phyloP scores from a whole-genome alignment of 2,888 invertebrate genomes.

The Rhabditoides inermis region DNA sequence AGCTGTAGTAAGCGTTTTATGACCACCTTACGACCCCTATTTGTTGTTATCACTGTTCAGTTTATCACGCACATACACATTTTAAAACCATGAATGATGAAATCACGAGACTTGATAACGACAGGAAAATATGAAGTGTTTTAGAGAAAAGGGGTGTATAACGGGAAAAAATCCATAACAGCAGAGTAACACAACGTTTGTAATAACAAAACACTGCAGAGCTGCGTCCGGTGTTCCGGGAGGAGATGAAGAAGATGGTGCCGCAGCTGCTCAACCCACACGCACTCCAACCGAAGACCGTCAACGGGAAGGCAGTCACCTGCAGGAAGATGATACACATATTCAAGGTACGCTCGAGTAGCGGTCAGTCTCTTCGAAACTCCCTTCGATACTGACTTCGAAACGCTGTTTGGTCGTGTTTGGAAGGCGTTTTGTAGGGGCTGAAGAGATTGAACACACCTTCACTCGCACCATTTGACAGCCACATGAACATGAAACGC shows the following conservation, averaged over 20 bases:
- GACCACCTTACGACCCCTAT: too few relatives aligned
- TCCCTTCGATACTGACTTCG: neutral
- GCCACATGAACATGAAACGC: too few relatives aligned
- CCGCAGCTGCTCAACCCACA: constrained; percentile 36
- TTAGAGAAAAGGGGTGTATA: neutral
- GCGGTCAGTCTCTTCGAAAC: neutral
- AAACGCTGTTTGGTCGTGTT: too few relatives aligned
- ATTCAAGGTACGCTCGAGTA: constrained; percentile 22
- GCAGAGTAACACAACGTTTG: neutral
- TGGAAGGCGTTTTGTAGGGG: neutral
- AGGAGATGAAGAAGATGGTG: constrained; percentile 46
- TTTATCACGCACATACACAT: too few relatives aligned
- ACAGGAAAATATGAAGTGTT: neutral
- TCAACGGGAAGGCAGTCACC: constrained; percentile 47
- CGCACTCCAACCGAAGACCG: constrained; percentile 32
- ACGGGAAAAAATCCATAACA: neutral
- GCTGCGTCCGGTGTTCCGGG: constrained; percentile 41
- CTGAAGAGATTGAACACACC: neutral
- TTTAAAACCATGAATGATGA: too few relatives aligned
- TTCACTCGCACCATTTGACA: neutral
- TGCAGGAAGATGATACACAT: constrained; percentile 47
- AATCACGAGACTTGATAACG: too few relatives aligned
- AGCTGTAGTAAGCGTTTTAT: too few relatives aligned
- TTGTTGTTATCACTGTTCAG: too few relatives aligned
- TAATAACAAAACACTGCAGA: constrained; percentile 16